A percentile compares a stretch with the other conserved stretches of the same genome.
Conservation (phyloP, 2,113 vertebrate species). For the Paradisaea rubra region DNA sequence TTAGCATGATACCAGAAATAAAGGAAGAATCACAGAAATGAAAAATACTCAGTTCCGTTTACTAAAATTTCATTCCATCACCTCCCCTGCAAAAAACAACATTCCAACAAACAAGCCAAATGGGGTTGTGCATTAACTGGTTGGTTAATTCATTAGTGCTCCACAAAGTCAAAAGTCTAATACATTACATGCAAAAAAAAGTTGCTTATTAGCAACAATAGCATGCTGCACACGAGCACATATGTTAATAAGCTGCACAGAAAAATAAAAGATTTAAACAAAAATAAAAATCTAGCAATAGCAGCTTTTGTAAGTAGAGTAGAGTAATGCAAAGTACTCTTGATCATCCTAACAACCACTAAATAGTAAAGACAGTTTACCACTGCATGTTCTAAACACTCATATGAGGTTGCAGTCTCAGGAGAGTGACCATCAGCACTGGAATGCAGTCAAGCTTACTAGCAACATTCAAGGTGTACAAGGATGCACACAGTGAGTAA, state of each 20-base stretch:
- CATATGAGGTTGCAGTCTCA: not conserved
- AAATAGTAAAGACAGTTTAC: not conserved
- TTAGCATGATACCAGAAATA: not conserved
- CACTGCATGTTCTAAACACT: not conserved
- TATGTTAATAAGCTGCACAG: not conserved
- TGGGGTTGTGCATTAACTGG: not conserved
- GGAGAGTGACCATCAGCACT: not conserved
- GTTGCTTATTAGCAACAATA: not conserved
- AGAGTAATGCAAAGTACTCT: not conserved
- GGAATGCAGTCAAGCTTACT: not conserved
- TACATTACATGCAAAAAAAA: not conserved
- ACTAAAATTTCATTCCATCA: not conserved
- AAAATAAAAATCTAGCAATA: not conserved
- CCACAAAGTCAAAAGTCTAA: not conserved
- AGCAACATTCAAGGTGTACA: not conserved
- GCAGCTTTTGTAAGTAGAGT: not conserved
- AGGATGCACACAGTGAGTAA: not conserved
- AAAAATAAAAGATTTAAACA: not conserved
- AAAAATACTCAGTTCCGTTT: not conserved
- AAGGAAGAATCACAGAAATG: not conserved
- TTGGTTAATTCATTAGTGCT: not conserved
- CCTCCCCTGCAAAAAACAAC: not conserved
- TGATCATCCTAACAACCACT: not conserved
- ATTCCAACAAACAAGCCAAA: not conserved
- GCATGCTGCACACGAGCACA: not conserved